Percentiles rank a stretch among this genome's conserved stretches.
These are phyloP conservation scores for Anneissia japonica DNA, from an alignment of 35 echinoderm and acorn worm species.

Conservation along the genomic window DNA sequence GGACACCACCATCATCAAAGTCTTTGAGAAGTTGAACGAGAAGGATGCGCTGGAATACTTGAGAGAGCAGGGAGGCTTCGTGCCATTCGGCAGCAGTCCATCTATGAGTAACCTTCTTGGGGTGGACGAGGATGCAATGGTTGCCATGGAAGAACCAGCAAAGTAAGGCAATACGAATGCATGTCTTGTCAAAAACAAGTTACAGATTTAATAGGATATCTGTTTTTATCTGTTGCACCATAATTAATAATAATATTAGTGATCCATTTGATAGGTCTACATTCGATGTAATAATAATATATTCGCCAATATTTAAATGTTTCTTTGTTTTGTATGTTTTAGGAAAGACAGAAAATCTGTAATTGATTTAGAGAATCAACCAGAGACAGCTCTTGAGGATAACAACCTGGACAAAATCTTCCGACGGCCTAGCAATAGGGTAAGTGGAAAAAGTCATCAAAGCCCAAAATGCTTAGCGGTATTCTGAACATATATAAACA, in stretches of 20 bases:
- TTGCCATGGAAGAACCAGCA: background rate
- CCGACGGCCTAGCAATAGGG: background rate
- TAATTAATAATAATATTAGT: no score
- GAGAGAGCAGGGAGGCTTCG: background rate
- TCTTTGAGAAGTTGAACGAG: conserved; percentile 58
- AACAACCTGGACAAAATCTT: background rate
- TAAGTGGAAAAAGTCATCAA: no score
- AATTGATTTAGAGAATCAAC: background rate
- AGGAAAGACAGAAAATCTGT: background rate
- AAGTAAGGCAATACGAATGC: background rate
- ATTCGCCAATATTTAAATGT: no score
- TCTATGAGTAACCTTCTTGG: background rate
- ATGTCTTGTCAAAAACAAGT: background rate
- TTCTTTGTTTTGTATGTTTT: background rate
- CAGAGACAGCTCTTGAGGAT: background rate
- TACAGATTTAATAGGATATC: background rate
- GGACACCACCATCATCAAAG: conserved; percentile 59
- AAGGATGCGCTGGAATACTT: conserved; percentile 78
- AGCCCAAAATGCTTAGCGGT: no score
- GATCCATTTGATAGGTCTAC: no score
- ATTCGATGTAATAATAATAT: no score
- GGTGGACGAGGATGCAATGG: background rate
- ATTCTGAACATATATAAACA: no score
- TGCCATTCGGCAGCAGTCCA: background rate
- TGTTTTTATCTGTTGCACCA: no score